These are phyloP conservation scores for Nasonia giraulti DNA, from an alignment of 1,140 invertebrate species.

Conservation along the genomic window DNA sequence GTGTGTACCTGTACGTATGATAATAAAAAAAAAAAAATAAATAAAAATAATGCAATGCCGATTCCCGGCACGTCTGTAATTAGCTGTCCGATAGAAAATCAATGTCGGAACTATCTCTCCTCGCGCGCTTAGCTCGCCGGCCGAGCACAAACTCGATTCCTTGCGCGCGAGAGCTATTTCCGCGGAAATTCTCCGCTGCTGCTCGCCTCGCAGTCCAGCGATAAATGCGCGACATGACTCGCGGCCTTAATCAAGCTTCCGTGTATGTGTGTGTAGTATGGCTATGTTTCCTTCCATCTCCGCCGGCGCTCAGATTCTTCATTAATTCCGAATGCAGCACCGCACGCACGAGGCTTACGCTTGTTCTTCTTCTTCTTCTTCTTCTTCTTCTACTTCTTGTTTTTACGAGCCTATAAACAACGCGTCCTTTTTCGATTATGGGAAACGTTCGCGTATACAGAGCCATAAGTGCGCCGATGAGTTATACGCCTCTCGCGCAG, in stretches of 20 bases:
- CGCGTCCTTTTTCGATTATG: constrained; percentile 52
- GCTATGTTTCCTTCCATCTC: not conserved
- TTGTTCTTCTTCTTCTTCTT: not conserved
- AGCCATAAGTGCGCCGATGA: constrained; percentile 50
- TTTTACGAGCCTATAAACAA: constrained; percentile 44
- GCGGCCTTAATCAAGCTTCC: constrained; percentile 17
- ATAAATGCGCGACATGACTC: constrained; percentile 45
- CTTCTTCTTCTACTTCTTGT: not conserved
- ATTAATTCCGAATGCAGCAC: not conserved
- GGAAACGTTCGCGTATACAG: constrained; percentile 43
- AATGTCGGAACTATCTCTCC: constrained; percentile 44
- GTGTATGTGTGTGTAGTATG: no score
- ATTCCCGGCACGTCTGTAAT: constrained; percentile 63
- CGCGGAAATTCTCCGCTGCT: constrained; percentile 12
- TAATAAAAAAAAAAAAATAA: not conserved
- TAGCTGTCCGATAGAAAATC: constrained; percentile 64
- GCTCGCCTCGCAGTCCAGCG: not conserved
- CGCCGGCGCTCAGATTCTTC: not conserved
- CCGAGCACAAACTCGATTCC: constrained; percentile 40
- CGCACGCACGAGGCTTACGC: not conserved
- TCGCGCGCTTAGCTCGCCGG: no score
- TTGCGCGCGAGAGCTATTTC: not conserved
- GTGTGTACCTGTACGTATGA: no score
- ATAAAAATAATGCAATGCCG: not conserved
- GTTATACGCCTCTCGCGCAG: constrained; percentile 56